Conservation (phyloP, 2,888 invertebrate genomes). For the Lagria hirta region DNA sequence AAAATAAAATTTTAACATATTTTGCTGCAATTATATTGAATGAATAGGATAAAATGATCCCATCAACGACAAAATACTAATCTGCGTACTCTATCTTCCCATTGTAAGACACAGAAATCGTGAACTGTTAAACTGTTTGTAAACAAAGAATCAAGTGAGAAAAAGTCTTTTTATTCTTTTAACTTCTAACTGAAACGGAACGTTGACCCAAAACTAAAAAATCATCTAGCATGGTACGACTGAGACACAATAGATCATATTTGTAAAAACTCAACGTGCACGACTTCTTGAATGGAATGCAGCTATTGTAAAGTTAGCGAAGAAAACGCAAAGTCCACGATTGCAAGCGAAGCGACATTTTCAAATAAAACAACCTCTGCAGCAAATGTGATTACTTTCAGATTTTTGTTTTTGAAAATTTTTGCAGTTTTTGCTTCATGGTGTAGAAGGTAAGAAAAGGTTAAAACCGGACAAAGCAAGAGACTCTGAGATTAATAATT, state of each 20-base stretch:
- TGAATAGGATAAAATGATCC: constrained; percentile 22
- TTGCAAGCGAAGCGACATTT: constrained; percentile 19
- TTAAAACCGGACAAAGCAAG: no score
- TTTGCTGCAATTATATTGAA: constrained; percentile 20
- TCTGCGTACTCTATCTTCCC: constrained; percentile 12
- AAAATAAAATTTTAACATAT: constrained; percentile 16
- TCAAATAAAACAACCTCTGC: constrained; percentile 14
- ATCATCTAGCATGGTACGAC: not conserved
- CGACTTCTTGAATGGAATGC: constrained; percentile 25
- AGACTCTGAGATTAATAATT: no score
- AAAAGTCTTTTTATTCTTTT: no score
- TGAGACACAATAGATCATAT: constrained; percentile 20
- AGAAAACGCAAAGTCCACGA: constrained; percentile 14
- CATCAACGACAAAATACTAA: no score
- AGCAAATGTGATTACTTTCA: constrained; percentile 3
- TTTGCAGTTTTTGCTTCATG: no score
- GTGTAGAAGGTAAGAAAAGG: no score
- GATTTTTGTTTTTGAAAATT: not conserved
- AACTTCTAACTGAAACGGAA: no score
- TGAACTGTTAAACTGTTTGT: no score
- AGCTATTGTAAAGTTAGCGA: constrained; percentile 12
- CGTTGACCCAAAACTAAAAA: no score
- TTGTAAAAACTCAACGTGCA: constrained; percentile 20
- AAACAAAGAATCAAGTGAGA: no score
- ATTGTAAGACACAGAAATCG: constrained; percentile 8